Base-by-base conservation (phyloP, 2,797 vertebrate species). In the Xenentodon cancila region DNA sequence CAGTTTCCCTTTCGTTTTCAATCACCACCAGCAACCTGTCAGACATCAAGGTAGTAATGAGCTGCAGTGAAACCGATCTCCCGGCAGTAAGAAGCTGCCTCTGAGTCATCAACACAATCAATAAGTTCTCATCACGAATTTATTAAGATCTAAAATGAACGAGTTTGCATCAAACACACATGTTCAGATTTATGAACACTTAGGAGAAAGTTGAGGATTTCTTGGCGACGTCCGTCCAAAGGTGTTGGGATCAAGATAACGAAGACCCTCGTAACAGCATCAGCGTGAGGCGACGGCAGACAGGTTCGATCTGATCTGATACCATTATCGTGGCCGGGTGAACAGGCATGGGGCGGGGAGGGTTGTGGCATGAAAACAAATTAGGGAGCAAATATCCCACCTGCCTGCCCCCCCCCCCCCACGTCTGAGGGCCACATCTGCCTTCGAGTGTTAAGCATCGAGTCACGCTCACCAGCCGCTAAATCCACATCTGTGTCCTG, bases 401-500 rank as follows among this genome's bases (percentile, higher is more conserved):
- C 43, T 67, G 32, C 46, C n/a, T n/a, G n/a, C n/a, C 20, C 52
- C 2, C 30, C 20, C 53, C 2, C 45, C 9, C 6, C 55, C 73
- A 50, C 40, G 21, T 79, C 80, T 57, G 53, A 7, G 7, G 69
- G 69, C 51, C 52, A 0, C 87, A 85, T 83, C 79, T 84, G 84
- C 56, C 17, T 42, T 25, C 7, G 25, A 73, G 71, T 78, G 12
- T 30, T 15, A 17, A 43, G 55, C 67, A 7, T 21, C n/a, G 47
- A 58, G 74, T 80, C 81, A 73, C 17, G 16, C 81, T 82, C 57
- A 0, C 54, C 63, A 25, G 7, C 49, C 49, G 12, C 15, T 43
- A 46, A 51, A 65, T 82, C 73, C 54, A 69, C 85, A 87, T 86
- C 84, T 88, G 90, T 72, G 86, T 86, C 85, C 75, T 21, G 50